Conservation (phyloP, 1,140 invertebrate genomes). For the Penaeus indicus region DNA sequence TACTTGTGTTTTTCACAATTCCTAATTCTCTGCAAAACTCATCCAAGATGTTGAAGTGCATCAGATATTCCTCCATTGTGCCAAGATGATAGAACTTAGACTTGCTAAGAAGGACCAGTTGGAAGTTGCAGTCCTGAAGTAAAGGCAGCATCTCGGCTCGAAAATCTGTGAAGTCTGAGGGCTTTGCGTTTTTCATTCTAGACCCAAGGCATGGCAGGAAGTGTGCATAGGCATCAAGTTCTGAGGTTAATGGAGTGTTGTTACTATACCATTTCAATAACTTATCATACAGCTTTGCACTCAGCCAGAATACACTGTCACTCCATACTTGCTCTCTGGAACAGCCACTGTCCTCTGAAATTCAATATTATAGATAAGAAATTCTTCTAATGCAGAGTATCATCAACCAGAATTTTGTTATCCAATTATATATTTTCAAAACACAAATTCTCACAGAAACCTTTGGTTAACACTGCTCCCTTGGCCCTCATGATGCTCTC, state of each 20-base stretch:
- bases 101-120: constrained; percentile 50
- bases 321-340: constrained; percentile 58
- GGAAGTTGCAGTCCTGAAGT: constrained; percentile 36
- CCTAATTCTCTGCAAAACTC: constrained; percentile 48
- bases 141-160: constrained; percentile 46
- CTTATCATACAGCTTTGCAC: constrained; percentile 34
- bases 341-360: constrained; percentile 15
- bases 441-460: background rate
- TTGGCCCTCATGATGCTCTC: constrained; percentile 45
- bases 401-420: background rate
- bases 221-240: constrained; percentile 65
- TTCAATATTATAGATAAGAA: background rate
- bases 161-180: constrained; percentile 38
- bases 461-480: constrained; percentile 38
- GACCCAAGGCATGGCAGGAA: constrained; percentile 59
- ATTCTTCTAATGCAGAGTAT: constrained; percentile 2
- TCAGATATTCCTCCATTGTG: constrained; percentile 62
- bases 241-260: constrained; percentile 36
- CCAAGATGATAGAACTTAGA: constrained; percentile 64
- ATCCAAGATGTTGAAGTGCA: constrained; percentile 41
- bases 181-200: constrained; percentile 27
- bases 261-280: constrained; percentile 57
- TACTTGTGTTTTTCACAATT: constrained; percentile 52
- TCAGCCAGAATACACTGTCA: constrained; percentile 65
- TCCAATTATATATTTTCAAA: background rate